Evolutionary conservation across 2,113 vertebrate genomes (phyloP).

Genomic region (Myotis brandtii): DNA sequence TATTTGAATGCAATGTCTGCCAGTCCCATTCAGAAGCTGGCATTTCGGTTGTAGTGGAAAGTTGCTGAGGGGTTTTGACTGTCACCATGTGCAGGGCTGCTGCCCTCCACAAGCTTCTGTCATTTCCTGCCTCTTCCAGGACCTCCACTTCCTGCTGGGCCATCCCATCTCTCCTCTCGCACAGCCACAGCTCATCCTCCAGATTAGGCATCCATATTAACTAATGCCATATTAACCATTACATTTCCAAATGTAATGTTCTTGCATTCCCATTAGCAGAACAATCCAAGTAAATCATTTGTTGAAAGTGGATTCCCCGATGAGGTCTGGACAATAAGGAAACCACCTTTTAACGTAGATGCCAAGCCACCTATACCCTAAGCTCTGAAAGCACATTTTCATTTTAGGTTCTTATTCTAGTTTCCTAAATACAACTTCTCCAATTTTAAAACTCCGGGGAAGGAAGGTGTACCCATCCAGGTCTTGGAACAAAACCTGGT

Average conservation of each 20-base stretch:
- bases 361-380: neutral
- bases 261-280: conserved; percentile 5
- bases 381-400: neutral
- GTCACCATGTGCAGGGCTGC: neutral
- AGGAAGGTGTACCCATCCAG: neutral
- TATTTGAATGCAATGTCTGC: neutral
- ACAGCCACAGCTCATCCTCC: neutral
- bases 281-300: neutral
- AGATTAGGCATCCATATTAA: neutral
- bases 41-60: neutral
- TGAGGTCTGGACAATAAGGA: neutral
- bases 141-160: neutral
- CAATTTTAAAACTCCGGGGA: neutral
- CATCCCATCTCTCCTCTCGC: neutral
- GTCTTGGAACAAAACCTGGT: neutral
- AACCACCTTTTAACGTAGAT: neutral
- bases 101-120: neutral
- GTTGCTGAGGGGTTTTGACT: neutral
- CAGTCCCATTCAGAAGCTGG: neutral
- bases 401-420: neutral
- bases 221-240: neutral
- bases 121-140: neutral
- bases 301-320: neutral
- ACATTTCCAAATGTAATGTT: neutral
- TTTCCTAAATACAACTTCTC: neutral